phyloP scores from a whole-genome alignment of 2,888 invertebrate genomes.

The Molorchus minor region DNA sequence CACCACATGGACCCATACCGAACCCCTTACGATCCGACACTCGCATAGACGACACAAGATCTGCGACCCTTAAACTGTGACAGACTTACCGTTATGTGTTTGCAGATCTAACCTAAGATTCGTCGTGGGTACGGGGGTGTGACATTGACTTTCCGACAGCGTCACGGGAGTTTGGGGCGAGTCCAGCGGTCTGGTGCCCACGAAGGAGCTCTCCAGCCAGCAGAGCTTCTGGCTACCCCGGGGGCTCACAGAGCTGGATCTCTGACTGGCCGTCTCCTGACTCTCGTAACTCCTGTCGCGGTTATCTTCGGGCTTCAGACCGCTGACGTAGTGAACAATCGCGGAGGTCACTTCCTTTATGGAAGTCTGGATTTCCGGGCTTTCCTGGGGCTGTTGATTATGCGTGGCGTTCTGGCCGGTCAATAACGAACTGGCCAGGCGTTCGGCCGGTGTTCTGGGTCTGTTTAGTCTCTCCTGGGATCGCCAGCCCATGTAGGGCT shows the following conservation, averaged over 20 bases:
- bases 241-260: constrained; percentile 60
- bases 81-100: constrained; percentile 64
- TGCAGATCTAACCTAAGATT: constrained; percentile 66
- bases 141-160: constrained; percentile 57
- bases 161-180: constrained; percentile 81
- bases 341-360: constrained; percentile 94
- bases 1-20: not conserved
- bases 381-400: constrained; percentile 54
- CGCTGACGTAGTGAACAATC: constrained; percentile 89
- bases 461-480: constrained; percentile 82
- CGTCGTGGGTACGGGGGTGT: constrained; percentile 58
- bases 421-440: constrained; percentile 74
- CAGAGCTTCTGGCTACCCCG: constrained; percentile 78
- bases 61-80: constrained; percentile 51
- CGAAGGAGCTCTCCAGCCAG: constrained; percentile 94
- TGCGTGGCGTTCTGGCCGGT: constrained; percentile 56
- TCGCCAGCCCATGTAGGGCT: constrained; percentile 91
- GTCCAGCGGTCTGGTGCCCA: constrained; percentile 84
- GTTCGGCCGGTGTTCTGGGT: constrained; percentile 86
- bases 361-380: constrained; percentile 80
- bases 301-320: constrained; percentile 67
- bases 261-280: constrained; percentile 54
- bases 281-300: constrained; percentile 49
- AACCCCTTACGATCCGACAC: not conserved
- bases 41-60: constrained; percentile 3